Evolutionary conservation across 2,888 invertebrate species (phyloP).

Genomic region (Nomada fabriciana): DNA sequence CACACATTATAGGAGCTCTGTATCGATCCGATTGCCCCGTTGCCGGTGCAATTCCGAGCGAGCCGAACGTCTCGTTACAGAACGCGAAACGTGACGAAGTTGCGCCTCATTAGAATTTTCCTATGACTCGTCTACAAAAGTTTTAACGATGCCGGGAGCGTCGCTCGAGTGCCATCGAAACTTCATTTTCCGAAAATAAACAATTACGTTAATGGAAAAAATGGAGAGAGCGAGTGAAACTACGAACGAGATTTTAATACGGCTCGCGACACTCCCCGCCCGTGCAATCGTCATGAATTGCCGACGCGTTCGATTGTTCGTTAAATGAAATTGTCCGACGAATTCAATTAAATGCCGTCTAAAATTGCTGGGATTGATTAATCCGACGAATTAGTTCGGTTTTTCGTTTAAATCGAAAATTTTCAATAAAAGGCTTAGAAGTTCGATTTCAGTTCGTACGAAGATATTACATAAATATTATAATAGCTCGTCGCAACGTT

Average conservation of each 20-base stretch:
- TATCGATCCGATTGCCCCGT: slow-evolving; percentile 60
- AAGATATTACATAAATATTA: not conserved
- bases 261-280: slow-evolving; percentile 5
- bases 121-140: slow-evolving; percentile 52
- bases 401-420: not conserved
- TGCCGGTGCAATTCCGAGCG: slow-evolving; percentile 42
- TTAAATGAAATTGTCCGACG: slow-evolving; percentile 39
- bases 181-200: slow-evolving; percentile 59
- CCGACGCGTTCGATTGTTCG: slow-evolving; percentile 36
- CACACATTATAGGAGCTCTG: slow-evolving; percentile 47
- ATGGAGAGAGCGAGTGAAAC: not conserved
- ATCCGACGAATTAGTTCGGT: not conserved
- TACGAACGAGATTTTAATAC: slow-evolving; percentile 22
- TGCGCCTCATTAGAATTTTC: slow-evolving; percentile 63
- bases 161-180: slow-evolving; percentile 53
- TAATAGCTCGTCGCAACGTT: not conserved
- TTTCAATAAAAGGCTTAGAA: not conserved
- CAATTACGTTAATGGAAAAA: slow-evolving; percentile 57
- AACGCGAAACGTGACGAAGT: slow-evolving; percentile 44
- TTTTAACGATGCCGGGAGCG: slow-evolving; percentile 54
- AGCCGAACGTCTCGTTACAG: slow-evolving; percentile 48
- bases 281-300: slow-evolving; percentile 28
- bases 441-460: too few species aligned
- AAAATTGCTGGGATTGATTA: not conserved
- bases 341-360: slow-evolving; percentile 20